Evolutionary conservation across 2,888 invertebrate genomes (phyloP), one percentile per base, ranked within the genome.

Genomic region (Chrysodeixis includens): DNA sequence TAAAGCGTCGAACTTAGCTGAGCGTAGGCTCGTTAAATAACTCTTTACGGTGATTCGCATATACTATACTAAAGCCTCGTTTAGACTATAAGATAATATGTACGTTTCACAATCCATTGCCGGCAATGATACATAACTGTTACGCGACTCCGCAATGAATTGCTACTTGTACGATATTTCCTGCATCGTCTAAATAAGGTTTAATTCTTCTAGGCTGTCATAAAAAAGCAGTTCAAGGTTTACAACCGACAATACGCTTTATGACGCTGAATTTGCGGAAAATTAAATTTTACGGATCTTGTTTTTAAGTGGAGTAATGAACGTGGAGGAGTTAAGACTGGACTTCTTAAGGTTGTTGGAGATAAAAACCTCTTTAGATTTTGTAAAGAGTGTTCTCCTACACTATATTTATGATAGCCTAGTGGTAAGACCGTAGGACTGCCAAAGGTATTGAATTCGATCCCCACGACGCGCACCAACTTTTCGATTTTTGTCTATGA

Each of bases 31-130:
- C 68, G 63, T 81, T 77, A 76, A 74, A 64, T 69, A 71, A 74
- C 67, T 78, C 78, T 79, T 80, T 76, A 80, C 78, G 79, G 67
- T 78, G 71, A 76, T 72, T 69, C 58, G 56, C 66, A 62, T 30
- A 67, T 57, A 78, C 69, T 76, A 78, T n/a, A n/a, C 26, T 26
- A 26, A 26, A 26, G 26, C 26, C 26, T 26, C 26, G 26, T 26
- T 26, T 26, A 26, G 26, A 26, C 26, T 2, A 26, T 26, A n/a
- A n/a, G n/a, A n/a, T n/a, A n/a, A n/a, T n/a, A n/a, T n/a, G n/a
- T n/a, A n/a, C n/a, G n/a, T n/a, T n/a, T n/a, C n/a, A n/a, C n/a
- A n/a, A n/a, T n/a, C n/a, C 26, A 26, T 26, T 26, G 6, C 26
- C 26, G 26, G 6, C 3, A 4, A 26, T 26, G 26, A 26, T 26